Conservation (phyloP, 2,113 vertebrate genomes). For the Silurus glanis region DNA sequence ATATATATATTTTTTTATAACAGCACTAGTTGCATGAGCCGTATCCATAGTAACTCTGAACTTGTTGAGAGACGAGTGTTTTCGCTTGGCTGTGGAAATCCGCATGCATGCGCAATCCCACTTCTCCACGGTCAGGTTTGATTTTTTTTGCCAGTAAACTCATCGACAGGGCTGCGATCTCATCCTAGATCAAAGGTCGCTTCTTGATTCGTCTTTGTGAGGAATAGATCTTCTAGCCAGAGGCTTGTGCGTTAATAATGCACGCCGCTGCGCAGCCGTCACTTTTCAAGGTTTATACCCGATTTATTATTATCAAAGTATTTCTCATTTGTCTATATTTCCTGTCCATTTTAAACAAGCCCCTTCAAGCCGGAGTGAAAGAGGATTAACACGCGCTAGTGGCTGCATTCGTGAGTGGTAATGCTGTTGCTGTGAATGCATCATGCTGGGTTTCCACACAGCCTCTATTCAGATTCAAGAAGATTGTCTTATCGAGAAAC, state of each 20-base stretch:
- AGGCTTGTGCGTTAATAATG: conserved; percentile 40
- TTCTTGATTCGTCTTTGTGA: conserved; percentile 8
- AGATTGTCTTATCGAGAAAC: not conserved
- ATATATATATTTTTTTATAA: not conserved
- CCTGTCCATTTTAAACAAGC: conserved; percentile 19
- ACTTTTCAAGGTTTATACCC: conserved; percentile 37
- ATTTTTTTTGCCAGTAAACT: not conserved
- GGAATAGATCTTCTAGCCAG: not conserved
- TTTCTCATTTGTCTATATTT: conserved; percentile 6
- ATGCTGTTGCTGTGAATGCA: not conserved
- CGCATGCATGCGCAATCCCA: conserved; percentile 5
- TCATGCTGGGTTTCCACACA: not conserved
- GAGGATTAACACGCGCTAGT: not conserved
- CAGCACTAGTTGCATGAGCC: conserved; percentile 6
- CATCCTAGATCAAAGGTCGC: conserved; percentile 2
- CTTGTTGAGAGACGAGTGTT: conserved; percentile 31
- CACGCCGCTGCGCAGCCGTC: conserved; percentile 24
- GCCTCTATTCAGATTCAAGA: not conserved
- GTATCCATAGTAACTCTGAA: conserved; percentile 56
- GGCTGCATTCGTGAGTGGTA: conserved; percentile 1
- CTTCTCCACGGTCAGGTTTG: conserved; percentile 15
- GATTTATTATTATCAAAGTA: conserved; percentile 43
- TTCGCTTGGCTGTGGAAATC: conserved; percentile 5
- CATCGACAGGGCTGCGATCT: conserved; percentile 17
- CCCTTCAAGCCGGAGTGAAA: not conserved